These are phyloP conservation scores for Drosophila littoralis DNA, from an alignment of 1,140 invertebrate species.

Conservation along the genomic window DNA sequence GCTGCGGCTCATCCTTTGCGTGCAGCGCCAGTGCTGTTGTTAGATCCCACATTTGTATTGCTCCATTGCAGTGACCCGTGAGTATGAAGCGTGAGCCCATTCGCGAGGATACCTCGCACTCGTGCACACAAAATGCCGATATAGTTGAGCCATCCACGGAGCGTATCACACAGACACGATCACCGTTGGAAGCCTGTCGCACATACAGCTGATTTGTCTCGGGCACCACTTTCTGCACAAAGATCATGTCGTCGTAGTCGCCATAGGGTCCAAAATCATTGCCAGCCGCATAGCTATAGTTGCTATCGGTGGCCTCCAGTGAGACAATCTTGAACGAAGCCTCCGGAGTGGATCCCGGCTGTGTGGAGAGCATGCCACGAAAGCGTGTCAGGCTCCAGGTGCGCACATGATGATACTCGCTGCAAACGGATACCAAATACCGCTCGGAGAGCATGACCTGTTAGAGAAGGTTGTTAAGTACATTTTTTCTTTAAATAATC, in stretches of 20 bases:
- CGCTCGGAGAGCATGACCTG: slow-evolving; percentile 98
- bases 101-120: slow-evolving; percentile 96
- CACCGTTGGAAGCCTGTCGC: slow-evolving; percentile 95
- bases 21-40: slow-evolving; percentile 96
- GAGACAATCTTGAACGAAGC: slow-evolving; percentile 95
- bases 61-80: slow-evolving; percentile 97
- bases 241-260: slow-evolving; percentile 98
- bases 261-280: slow-evolving; percentile 98
- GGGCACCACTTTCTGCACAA: slow-evolving; percentile 98
- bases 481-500: neutral
- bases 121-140: slow-evolving; percentile 97
- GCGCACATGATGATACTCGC: slow-evolving; percentile 98
- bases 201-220: slow-evolving; percentile 98
- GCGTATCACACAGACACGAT: slow-evolving; percentile 96
- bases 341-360: slow-evolving; percentile 97
- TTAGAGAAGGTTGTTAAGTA: slow-evolving; percentile 53
- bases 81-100: slow-evolving; percentile 97
- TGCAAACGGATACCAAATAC: slow-evolving; percentile 98
- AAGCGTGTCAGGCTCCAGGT: slow-evolving; percentile 98
- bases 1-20: slow-evolving; percentile 88
- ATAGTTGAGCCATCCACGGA: slow-evolving; percentile 98
- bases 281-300: slow-evolving; percentile 89
- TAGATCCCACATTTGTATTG: slow-evolving; percentile 99
- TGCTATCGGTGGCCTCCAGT: slow-evolving; percentile 89
- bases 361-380: slow-evolving; percentile 98